Conservation (phyloP, 2,888 invertebrate genomes). For the Polydrusus cervinus region DNA sequence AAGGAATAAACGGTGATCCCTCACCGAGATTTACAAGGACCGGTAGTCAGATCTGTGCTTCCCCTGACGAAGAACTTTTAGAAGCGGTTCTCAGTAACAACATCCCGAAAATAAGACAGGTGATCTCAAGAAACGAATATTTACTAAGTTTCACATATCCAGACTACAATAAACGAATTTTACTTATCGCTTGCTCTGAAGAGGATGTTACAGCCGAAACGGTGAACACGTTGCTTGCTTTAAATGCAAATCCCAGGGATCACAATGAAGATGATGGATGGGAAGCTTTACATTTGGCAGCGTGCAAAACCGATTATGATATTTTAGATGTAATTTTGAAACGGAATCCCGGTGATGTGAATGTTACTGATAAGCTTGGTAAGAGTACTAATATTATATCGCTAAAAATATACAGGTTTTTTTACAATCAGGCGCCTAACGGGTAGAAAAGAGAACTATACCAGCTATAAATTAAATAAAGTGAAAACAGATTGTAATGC, state of each 20-base stretch:
- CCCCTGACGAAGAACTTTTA: constrained; percentile 69
- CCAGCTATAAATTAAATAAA: no score
- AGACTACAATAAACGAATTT: constrained; percentile 74
- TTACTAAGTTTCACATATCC: constrained; percentile 75
- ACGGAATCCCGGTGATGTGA: constrained; percentile 53
- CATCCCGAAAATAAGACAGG: constrained; percentile 72
- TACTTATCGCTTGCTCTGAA: constrained; percentile 73
- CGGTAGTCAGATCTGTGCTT: constrained; percentile 59
- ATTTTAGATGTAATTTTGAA: constrained; percentile 73
- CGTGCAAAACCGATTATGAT: constrained; percentile 71
- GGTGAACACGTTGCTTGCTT: constrained; percentile 74
- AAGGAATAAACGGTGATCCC: constrained; percentile 29
- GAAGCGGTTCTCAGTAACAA: constrained; percentile 74
- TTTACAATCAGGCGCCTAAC: no score
- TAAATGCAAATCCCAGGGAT: constrained; percentile 77
- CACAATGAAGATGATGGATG: constrained; percentile 72
- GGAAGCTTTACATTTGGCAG: constrained; percentile 80
- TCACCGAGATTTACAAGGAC: constrained; percentile 41
- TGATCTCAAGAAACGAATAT: constrained; percentile 72
- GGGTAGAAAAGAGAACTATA: no score
- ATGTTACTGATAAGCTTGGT: constrained; percentile 40
- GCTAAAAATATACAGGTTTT: no score
- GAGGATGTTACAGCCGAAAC: constrained; percentile 74
- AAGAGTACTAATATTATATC: not conserved
- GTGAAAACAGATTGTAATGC: no score